A percentile compares a stretch with the other conserved stretches of the same genome.
Conservation (phyloP, 92 coral and sea anemone species). For the Galaxea fascicularis region DNA sequence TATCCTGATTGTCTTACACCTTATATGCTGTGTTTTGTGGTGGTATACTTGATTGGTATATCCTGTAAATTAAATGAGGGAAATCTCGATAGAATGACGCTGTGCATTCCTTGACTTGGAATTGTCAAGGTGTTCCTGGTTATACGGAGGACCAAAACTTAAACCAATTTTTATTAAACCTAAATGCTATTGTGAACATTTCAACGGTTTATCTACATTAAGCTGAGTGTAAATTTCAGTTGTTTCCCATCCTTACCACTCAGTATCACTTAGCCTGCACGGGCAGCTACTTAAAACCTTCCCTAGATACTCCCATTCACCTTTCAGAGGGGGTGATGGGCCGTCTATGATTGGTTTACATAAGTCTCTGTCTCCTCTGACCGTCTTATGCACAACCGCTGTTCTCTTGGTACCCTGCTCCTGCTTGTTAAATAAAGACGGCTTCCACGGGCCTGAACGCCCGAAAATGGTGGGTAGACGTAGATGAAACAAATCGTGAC, state of each 20-base stretch:
- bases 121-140: background rate
- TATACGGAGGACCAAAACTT: background rate
- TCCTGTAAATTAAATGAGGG: too few relatives aligned
- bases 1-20: too few relatives aligned
- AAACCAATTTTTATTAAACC: background rate
- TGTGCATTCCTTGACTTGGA: background rate
- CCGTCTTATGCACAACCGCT: constrained; percentile 42
- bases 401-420: constrained; percentile 48
- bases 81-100: too few relatives aligned
- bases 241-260: constrained; percentile 50
- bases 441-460: constrained; percentile 46
- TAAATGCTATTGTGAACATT: background rate
- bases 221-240: background rate
- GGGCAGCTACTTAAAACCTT: constrained; percentile 79
- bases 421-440: constrained; percentile 11
- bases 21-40: too few relatives aligned
- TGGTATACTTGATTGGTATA: too few relatives aligned
- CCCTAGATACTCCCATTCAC: constrained; percentile 81
- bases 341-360: constrained; percentile 48
- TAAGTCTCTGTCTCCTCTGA: constrained; percentile 52
- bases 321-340: constrained; percentile 53
- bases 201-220: background rate
- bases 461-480: constrained; percentile 44
- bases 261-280: constrained; percentile 58
- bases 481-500: constrained; percentile 36